Evolutionary conservation across 2,113 vertebrate species (phyloP).

Genomic region (Ciconia maguari): DNA sequence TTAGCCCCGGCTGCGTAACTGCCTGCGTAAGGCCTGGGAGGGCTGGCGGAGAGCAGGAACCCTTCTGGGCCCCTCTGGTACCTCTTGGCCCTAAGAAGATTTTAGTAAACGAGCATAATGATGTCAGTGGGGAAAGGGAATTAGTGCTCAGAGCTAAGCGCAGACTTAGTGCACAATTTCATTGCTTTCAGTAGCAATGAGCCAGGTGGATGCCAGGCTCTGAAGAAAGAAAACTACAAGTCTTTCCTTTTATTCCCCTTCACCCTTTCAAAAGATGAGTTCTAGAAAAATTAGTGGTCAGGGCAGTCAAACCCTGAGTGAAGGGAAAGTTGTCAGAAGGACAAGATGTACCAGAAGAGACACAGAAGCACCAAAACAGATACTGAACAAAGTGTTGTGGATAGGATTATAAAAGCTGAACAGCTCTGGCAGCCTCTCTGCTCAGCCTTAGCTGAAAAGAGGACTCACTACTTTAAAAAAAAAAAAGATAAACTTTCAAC

Average conservation of each 20-base stretch:
- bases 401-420: background rate
- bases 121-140: background rate
- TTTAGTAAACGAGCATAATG: background rate
- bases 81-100: background rate
- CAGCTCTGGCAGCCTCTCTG: background rate
- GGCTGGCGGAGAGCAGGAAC: background rate
- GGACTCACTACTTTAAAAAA: background rate
- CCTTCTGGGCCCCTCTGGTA: background rate
- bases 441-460: background rate
- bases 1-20: background rate
- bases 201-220: background rate
- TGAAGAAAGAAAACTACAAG: background rate
- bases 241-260: background rate
- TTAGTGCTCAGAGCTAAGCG: background rate
- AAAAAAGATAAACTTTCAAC: fast-evolving
- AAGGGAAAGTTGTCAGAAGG: background rate
- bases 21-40: background rate
- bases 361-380: background rate
- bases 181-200: background rate
- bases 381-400: too few relatives aligned
- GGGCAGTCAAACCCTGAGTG: background rate
- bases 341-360: background rate
- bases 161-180: background rate
- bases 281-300: background rate
- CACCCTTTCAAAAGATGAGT: background rate